Evolutionary conservation across 30 jellyfish, hydroid and myxozoan genomes (phyloP), one percentile per base, ranked within the genome.

Genomic region (Chrysaora quinquecirrha): DNA sequence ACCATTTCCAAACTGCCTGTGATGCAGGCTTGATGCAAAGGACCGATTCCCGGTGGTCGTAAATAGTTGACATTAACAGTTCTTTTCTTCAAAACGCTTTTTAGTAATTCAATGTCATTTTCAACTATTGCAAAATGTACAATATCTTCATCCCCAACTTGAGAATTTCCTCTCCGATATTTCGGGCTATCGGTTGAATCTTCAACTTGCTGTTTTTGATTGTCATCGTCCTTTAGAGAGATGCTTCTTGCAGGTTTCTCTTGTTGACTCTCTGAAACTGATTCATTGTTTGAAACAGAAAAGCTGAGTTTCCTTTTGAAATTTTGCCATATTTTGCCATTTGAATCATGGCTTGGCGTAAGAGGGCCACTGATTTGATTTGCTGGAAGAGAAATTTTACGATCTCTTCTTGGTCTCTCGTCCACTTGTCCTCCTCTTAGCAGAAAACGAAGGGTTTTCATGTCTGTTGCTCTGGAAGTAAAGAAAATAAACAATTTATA

Each of bases 21-120:
- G 12, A 72, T 62, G 20, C 94, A 83, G 21, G 94, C 94, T 46
- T 83, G 87, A 35, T 83, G 94, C 18, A 83, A 67, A 6, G 94
- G 75, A 0, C 87, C 84, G 1, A 58, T 60, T 3, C 94, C 94
- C 12, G 94, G 94, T 10, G 94, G 94, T 0, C 94, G 84, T 47
- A 70, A 25, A 46, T 72, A 58, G 50, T 83, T 72, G 18, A 83
- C 74, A 48, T 83, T 47, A 3, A 73, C 94, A 32, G 38, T 58
- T 25, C 80, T 31, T 11, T 70, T 67, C n/a, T 21, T 70, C 48
- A 83, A 20, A n/a, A 72, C 46, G 28, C 87, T 58, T 27, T 43
- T 23, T 19, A 72, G 67, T 32, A 83, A 32, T 21, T 72, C 49
- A 20, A 61, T n/a, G 56, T 83, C 87, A 34, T 80, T 56, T 62